Evolutionary conservation across 1,140 invertebrate genomes (phyloP), one percentile per base, ranked within the genome.

Genomic region (Phocides pigmalion): DNA sequence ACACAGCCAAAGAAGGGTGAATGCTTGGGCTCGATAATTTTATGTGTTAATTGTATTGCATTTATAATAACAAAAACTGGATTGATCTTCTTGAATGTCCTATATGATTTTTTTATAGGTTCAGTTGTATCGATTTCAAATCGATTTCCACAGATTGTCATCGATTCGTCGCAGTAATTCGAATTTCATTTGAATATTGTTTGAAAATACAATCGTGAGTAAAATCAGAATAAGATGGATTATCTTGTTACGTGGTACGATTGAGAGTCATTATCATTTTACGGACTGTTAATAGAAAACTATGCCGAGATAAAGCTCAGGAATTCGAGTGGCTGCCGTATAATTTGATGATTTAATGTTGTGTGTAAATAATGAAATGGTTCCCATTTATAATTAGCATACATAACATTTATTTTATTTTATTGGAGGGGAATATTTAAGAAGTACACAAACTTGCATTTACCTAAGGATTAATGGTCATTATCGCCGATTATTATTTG

Each of bases 1-100:
- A 67, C 62, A 66, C 56, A 59, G 14, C 28, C 67, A 62, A 73
- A 83, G 77, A 81, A 86, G 83, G 85, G 83, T 88, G 82, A 85
- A 76, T 67, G 79, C 69, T 65, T 77, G 70, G 70, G 54, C 69
- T 35, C 74, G 64, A 75, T 82, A 81, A 81, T 70, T 73, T 71
- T 71, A 66, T 70, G 72, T 72, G 69, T 74, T 75, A 73, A 71
- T 67, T 77, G 72, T 72, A 66, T 71, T 64, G 62, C 59, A 62
- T 59, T 66, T 65, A 53, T 69, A 53, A 64, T 70, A 69, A 49
- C 53, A 39, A 74, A 42, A 56, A 75, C 66, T 75, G 54, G 72
- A 75, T 66, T 69, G 56, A 68, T 68, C 54, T 62, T 68, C 20
- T 17, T 58, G 37, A 11, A 44, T 28, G 25, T 14, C 46, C 46